Conservation (phyloP, 2,113 vertebrate species). For the Octodon degus region DNA sequence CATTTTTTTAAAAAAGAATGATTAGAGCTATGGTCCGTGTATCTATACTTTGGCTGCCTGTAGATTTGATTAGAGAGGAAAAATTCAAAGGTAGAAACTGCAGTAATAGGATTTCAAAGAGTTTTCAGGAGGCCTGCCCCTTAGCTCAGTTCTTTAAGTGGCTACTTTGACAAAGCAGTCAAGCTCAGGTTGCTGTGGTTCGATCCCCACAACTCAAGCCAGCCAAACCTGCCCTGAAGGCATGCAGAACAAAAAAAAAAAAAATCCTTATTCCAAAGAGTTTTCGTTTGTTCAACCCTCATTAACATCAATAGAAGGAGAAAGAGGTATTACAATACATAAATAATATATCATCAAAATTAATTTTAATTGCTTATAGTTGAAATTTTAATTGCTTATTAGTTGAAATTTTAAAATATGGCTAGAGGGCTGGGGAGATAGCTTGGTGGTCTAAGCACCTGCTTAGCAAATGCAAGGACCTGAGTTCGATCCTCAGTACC, state of each 20-base stretch:
- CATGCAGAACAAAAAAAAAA: too few relatives aligned
- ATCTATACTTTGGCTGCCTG: neutral
- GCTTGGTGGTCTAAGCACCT: too few relatives aligned
- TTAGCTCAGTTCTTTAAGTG: too few relatives aligned
- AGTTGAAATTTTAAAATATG: neutral
- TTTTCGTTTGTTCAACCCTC: neutral
- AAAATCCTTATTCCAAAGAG: neutral
- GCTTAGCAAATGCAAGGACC: too few relatives aligned
- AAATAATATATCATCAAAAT: slow-evolving; percentile 14
- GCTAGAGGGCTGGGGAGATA: neutral
- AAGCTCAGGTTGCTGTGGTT: too few relatives aligned
- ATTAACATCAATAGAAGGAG: neutral
- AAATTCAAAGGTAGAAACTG: slow-evolving; percentile 39
- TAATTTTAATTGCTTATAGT: too few relatives aligned
- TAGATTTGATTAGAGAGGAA: neutral
- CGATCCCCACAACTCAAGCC: too few relatives aligned
- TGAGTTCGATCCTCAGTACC: too few relatives aligned
- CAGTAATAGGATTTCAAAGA: neutral
- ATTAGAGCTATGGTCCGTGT: neutral
- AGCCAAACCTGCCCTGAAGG: too few relatives aligned
- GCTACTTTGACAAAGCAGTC: too few relatives aligned
- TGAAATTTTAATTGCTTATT: too few relatives aligned
- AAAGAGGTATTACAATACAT: neutral
- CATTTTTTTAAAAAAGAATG: neutral
- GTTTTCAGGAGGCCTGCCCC: neutral